Base-by-base conservation (phyloP, 2,113 vertebrate species). In the Nothocercus julius region DNA sequence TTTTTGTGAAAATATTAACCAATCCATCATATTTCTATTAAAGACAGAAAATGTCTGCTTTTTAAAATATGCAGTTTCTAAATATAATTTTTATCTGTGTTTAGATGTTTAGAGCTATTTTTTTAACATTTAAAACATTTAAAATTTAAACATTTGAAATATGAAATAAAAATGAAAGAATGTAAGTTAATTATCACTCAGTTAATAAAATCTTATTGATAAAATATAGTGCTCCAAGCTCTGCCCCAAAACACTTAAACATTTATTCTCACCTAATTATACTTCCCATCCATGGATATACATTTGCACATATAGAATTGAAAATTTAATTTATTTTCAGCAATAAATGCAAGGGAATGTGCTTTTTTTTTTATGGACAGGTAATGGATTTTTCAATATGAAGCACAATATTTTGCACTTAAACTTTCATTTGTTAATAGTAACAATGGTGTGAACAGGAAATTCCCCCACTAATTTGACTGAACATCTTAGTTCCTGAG, bases 41-140 rank as follows among this genome's bases (percentile, higher is more conserved):
- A 25, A 13, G 6, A 20, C 49, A 68, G 64, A 54, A 64, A 44
- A 25, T 0, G 0, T 0, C 3, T 49, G 27, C 0, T 18, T 56
- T 85, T n/a, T 36, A 40, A 92, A 88, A 44, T 9, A 47, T 4
- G 18, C 1, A 9, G 3, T 14, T 73, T 69, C 63, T 30, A 78
- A 81, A 49, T 6, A 40, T 13, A 34, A n/a, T 67, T 58, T 47
- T 51, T 32, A 17, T 16, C 38, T 47, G 5, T 47, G 2, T 3
- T 7, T 56, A 30, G 14, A 5, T 47, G 2, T 3, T 7, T 56
- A 30, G 14, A 82, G 20, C 1, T 59, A 75, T 44, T 44, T 44
- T 44, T 44, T 44, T 17, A 44, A 44, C 15, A 44, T 44, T 44
- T 16, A 44, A 44, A 44, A 16, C 44, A 44, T 44, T 44, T 16